These are phyloP conservation scores for Myrmecophaga tridactyla DNA, from an alignment of 2,113 vertebrate genomes.

Conservation along the genomic window DNA sequence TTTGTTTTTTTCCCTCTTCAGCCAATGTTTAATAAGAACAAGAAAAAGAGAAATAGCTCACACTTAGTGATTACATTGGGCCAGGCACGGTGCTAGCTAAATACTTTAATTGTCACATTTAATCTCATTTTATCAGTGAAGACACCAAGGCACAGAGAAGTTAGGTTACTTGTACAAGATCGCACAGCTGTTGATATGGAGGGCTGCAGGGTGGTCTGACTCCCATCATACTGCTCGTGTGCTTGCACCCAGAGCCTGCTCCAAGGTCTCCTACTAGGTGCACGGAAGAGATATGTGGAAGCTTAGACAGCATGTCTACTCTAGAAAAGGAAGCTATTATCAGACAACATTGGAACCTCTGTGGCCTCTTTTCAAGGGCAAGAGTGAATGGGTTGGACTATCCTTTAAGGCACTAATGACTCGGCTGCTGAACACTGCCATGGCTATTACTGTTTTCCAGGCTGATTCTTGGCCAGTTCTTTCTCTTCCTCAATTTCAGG, in stretches of 20 bases:
- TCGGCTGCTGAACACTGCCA: background rate
- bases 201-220: background rate
- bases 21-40: background rate
- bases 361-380: constrained; percentile 4
- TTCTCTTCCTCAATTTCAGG: constrained; percentile 56
- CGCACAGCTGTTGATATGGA: background rate
- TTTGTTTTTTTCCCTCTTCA: background rate
- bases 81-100: background rate
- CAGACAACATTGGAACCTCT: background rate
- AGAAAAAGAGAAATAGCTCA: background rate
- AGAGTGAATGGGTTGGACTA: background rate
- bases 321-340: background rate
- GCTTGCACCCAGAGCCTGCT: accelerated
- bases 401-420: constrained; percentile 39
- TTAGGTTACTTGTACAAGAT: no score
- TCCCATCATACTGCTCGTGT: accelerated
- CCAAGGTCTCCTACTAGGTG: background rate
- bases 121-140: background rate
- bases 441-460: constrained; percentile 48
- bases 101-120: background rate
- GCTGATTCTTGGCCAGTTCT: constrained; percentile 17
- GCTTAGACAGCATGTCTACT: background rate
- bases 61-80: background rate
- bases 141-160: background rate
- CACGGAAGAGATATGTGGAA: background rate